Evolutionary conservation across 2,888 invertebrate genomes (phyloP).

Genomic region (Hololepta plana): DNA sequence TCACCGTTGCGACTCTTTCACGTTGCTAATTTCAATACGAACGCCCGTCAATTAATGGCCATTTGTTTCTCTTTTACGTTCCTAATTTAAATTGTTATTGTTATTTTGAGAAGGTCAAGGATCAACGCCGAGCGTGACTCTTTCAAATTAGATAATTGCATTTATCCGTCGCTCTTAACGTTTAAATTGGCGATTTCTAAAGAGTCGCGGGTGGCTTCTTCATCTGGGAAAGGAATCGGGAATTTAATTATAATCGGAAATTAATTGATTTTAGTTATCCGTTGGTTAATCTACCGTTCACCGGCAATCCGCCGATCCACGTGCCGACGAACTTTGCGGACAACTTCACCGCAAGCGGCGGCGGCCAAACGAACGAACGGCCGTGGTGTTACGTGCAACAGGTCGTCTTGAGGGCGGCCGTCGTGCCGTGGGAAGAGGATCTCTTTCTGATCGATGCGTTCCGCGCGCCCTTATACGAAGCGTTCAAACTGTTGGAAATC

Average conservation of each 20-base stretch:
- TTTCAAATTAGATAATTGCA: no score
- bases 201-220: neutral
- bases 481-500: constrained; percentile 72
- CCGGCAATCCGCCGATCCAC: constrained; percentile 33
- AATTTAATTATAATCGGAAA: no score
- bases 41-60: no score
- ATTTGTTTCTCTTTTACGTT: no score
- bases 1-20: no score
- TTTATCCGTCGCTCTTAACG: no score
- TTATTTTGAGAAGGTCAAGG: no score
- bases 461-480: constrained; percentile 75
- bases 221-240: no score
- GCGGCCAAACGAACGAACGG: constrained; percentile 2
- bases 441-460: constrained; percentile 79
- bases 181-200: no score
- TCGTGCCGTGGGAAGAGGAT: constrained; percentile 74
- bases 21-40: no score
- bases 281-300: constrained; percentile 68
- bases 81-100: no score
- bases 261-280: constrained; percentile 72
- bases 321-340: constrained; percentile 7
- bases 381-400: constrained; percentile 56
- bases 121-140: no score
- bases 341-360: constrained; percentile 4
- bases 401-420: constrained; percentile 50